These are phyloP conservation scores for Pentamera pediparva DNA, from an alignment of 53 echinoderm and acorn worm genomes.

Conservation along the genomic window DNA sequence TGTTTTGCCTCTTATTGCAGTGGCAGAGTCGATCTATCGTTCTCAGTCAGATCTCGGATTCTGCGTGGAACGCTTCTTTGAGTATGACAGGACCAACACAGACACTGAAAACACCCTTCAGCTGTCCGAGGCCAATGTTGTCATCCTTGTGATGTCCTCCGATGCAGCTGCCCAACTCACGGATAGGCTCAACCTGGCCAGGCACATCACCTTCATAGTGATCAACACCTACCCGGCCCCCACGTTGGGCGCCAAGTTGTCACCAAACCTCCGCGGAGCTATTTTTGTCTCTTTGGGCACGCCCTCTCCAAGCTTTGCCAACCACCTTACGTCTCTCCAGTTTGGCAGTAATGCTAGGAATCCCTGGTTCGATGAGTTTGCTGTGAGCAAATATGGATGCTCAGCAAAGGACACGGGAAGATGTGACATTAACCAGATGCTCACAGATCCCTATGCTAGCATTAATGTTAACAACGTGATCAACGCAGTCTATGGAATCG, in stretches of 20 bases:
- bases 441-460: not conserved
- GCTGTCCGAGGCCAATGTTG: not conserved
- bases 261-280: conserved; percentile 28
- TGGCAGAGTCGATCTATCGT: conserved; percentile 10
- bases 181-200: not conserved
- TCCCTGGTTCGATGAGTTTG: conserved; percentile 65
- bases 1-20: not conserved
- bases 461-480: conserved; percentile 38
- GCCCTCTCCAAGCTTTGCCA: conserved; percentile 24
- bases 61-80: not conserved
- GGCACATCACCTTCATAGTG: conserved; percentile 8
- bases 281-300: conserved; percentile 15
- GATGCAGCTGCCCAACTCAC: not conserved
- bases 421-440: too few species aligned
- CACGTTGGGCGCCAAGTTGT: not conserved
- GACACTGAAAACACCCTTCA: not conserved
- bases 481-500: conserved; percentile 68
- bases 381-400: conserved; percentile 36
- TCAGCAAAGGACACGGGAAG: too few species aligned
- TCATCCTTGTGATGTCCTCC: conserved; percentile 11
- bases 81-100: not conserved
- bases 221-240: not conserved
- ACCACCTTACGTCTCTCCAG: conserved; percentile 39
- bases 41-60: not conserved
- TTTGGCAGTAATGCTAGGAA: conserved; percentile 25